Percentiles rank a stretch among this genome's conserved stretches.
Evolutionary conservation across 1,140 invertebrate genomes (phyloP).

Genomic region (Chymomyza costata): DNA sequence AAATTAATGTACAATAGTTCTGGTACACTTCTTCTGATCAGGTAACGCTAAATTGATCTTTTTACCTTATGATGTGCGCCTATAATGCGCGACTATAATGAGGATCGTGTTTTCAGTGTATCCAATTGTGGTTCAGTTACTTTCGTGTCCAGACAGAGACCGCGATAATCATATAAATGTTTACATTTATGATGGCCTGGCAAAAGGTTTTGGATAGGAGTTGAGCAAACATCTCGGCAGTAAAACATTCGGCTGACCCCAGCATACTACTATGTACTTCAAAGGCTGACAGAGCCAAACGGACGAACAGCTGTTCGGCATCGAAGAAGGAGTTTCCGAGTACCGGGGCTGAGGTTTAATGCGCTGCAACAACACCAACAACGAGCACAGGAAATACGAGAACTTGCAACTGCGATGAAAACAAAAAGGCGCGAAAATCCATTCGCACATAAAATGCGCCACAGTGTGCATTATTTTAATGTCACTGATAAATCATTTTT

Average conservation of each 20-base stretch:
- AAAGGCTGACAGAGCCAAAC: constrained; percentile 17
- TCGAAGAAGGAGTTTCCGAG: constrained; percentile 8
- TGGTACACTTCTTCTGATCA: too few relatives aligned
- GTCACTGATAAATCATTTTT: constrained; percentile 76
- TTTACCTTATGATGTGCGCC: too few relatives aligned
- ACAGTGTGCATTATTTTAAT: constrained; percentile 76
- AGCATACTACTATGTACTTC: constrained; percentile 53
- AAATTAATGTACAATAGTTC: too few relatives aligned
- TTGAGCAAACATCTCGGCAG: constrained; percentile 57
- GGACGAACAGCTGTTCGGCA: constrained; percentile 47
- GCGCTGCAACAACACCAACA: constrained; percentile 27
- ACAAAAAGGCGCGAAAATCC: constrained; percentile 74
- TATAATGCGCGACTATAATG: too few relatives aligned
- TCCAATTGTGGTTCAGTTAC: constrained; percentile 22
- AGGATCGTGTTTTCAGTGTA: constrained; percentile 40
- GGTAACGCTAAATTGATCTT: too few relatives aligned
- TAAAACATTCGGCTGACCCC: constrained; percentile 68
- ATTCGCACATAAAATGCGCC: constrained; percentile 75
- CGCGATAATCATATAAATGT: constrained; percentile 67
- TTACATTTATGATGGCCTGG: constrained; percentile 61
- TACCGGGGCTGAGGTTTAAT: constrained; percentile 21
- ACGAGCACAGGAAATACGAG: background rate
- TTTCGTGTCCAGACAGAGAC: constrained; percentile 48
- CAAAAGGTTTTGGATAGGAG: constrained; percentile 56
- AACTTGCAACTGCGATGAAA: constrained; percentile 27